phyloP scores from a whole-genome alignment of 2,888 invertebrate genomes.

The Idaea biselata region DNA sequence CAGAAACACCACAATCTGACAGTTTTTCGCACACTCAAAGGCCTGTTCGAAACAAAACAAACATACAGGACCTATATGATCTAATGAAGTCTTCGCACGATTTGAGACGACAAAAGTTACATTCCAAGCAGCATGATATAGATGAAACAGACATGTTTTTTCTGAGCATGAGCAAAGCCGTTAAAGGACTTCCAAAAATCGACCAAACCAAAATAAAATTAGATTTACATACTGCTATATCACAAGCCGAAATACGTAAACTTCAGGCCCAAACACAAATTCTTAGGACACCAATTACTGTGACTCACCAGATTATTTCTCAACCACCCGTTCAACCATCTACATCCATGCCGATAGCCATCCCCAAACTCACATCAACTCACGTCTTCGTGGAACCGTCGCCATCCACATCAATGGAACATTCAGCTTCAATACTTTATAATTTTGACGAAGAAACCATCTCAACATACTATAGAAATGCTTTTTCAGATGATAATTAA shows the following conservation, averaged over 20 bases:
- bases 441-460: neutral
- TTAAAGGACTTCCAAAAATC: slow-evolving; percentile 30
- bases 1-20: slow-evolving; percentile 3
- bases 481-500: slow-evolving; percentile 14
- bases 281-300: slow-evolving; percentile 8
- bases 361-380: neutral
- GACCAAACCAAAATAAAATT: slow-evolving; percentile 36
- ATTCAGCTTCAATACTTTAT: slow-evolving; percentile 1
- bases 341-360: slow-evolving; percentile 1
- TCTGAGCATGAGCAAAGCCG: slow-evolving; percentile 35
- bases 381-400: neutral
- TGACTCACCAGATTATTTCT: slow-evolving; percentile 11
- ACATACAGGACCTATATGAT: slow-evolving; percentile 20
- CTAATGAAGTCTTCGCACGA: slow-evolving; percentile 29
- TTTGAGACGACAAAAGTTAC: slow-evolving; percentile 21
- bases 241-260: slow-evolving; percentile 28
- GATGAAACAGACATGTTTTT: slow-evolving; percentile 34
- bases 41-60: slow-evolving; percentile 4
- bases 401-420: slow-evolving; percentile 9
- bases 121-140: slow-evolving; percentile 21
- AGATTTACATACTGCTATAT: slow-evolving; percentile 32
- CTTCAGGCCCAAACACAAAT: slow-evolving; percentile 26
- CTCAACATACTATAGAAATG: slow-evolving; percentile 12
- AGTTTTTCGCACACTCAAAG: slow-evolving; percentile 7
- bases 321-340: slow-evolving; percentile 12